phyloP scores from a whole-genome alignment of 2,888 invertebrate genomes.

The Acleris literana region DNA sequence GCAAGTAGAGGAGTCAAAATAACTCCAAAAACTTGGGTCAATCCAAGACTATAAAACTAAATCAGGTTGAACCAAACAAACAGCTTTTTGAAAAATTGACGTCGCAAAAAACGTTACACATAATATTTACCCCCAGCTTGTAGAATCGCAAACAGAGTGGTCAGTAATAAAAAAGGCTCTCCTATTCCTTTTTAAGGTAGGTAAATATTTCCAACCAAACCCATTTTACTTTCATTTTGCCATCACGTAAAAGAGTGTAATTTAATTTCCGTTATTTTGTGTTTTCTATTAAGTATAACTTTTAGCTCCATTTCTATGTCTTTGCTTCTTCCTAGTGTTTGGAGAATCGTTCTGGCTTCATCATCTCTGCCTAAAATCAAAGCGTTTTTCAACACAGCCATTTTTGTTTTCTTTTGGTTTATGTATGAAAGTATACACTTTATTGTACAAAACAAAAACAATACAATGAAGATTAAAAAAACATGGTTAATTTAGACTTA shows the following conservation, averaged over 20 bases:
- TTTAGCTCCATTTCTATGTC: slow-evolving; percentile 12
- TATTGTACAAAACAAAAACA: too few species aligned
- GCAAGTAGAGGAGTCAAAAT: slow-evolving; percentile 51
- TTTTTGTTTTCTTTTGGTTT: background rate
- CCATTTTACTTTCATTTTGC: background rate
- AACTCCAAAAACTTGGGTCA: slow-evolving; percentile 47
- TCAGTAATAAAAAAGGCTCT: slow-evolving; percentile 51
- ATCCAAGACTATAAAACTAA: slow-evolving; percentile 51
- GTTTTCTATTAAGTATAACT: slow-evolving; percentile 11
- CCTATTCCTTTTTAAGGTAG: slow-evolving; percentile 47
- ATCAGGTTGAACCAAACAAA: slow-evolving; percentile 49
- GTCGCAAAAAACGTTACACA: slow-evolving; percentile 53
- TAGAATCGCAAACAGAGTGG: slow-evolving; percentile 49
- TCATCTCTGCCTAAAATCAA: background rate
- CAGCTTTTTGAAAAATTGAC: slow-evolving; percentile 52
- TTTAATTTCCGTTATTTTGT: background rate
- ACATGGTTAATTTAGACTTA: too few species aligned
- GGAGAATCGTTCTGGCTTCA: background rate
- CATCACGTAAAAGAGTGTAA: background rate
- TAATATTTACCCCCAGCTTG: slow-evolving; percentile 50
- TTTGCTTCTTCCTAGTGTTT: slow-evolving; percentile 4
- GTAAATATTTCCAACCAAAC: slow-evolving; percentile 48
- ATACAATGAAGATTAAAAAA: too few species aligned
- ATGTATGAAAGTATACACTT: too few species aligned
- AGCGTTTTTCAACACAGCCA: background rate